These are phyloP conservation scores for Apostichopus japonicus DNA, from an alignment of 35 echinoderm and acorn worm species.

Conservation along the genomic window DNA sequence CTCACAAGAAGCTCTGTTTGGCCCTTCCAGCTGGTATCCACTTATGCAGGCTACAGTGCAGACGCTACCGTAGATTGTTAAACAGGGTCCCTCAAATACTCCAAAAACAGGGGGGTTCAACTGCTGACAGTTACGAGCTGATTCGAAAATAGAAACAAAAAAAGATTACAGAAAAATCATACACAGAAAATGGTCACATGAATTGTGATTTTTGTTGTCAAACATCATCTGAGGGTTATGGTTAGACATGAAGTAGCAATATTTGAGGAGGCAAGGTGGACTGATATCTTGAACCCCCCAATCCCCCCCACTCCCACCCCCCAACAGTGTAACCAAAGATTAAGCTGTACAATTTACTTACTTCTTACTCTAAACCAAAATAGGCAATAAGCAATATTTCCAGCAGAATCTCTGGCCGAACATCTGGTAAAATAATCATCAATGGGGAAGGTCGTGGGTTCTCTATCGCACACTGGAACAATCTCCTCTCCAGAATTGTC, in stretches of 20 bases:
- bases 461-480: constrained; percentile 1
- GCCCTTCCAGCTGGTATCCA: constrained; percentile 50
- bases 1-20: constrained; percentile 35
- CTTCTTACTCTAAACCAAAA: constrained; percentile 30
- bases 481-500: constrained; percentile 36
- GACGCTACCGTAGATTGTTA: constrained; percentile 11
- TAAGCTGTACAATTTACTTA: neutral
- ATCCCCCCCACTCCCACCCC: no score
- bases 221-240: no score
- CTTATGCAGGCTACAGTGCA: constrained; percentile 22
- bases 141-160: neutral
- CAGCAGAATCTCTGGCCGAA: constrained; percentile 35
- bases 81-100: constrained; percentile 1
- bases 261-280: no score
- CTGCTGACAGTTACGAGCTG: constrained; percentile 29
- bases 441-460: neutral
- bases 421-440: constrained; percentile 46
- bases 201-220: no score
- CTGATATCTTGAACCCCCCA: no score
- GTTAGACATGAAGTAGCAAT: no score
- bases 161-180: neutral
- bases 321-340: no score
- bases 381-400: constrained; percentile 22
- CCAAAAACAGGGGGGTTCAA: constrained; percentile 33
- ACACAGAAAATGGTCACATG: neutral